phyloP scores from a whole-genome alignment of 2,113 vertebrate species.

The Semicossyphus pulcher region DNA sequence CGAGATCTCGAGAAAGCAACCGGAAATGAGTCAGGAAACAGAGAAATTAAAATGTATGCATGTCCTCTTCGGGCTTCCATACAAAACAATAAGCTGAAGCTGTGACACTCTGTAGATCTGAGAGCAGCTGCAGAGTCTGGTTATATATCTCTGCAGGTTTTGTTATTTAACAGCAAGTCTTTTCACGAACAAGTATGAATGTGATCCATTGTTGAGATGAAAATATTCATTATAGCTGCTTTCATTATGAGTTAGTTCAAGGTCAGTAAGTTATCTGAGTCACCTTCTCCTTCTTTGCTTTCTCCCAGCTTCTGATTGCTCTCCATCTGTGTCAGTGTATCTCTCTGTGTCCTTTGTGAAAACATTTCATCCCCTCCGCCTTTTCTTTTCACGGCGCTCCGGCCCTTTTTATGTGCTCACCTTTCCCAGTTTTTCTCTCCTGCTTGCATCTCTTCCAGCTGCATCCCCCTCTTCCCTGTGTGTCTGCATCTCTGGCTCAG shows the following conservation, averaged over 20 bases:
- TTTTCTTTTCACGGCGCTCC: background rate
- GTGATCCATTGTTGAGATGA: background rate
- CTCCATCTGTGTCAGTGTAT: background rate
- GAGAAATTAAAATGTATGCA: too few species aligned
- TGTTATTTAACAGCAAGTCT: background rate
- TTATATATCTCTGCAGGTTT: background rate
- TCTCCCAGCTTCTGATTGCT: background rate
- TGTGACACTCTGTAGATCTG: background rate
- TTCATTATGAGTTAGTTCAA: background rate
- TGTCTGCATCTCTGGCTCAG: conserved; percentile 35
- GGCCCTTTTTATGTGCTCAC: conserved; percentile 3
- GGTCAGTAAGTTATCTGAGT: background rate
- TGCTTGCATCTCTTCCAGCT: conserved; percentile 14
- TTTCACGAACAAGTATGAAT: background rate
- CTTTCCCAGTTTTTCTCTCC: conserved; percentile 17
- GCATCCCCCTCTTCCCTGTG: conserved; percentile 2
- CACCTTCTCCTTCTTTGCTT: background rate
- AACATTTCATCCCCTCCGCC: background rate
- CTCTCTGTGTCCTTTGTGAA: background rate
- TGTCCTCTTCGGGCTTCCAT: too few species aligned
- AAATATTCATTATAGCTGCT: background rate
- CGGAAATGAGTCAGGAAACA: too few species aligned
- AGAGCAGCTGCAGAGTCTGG: background rate
- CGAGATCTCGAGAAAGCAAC: too few species aligned
- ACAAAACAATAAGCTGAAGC: background rate